A percentile compares a stretch with the other conserved stretches of the same genome.
Conservation (phyloP, 2,797 vertebrate genomes). For the Xiphorhynchus erythropygius region DNA sequence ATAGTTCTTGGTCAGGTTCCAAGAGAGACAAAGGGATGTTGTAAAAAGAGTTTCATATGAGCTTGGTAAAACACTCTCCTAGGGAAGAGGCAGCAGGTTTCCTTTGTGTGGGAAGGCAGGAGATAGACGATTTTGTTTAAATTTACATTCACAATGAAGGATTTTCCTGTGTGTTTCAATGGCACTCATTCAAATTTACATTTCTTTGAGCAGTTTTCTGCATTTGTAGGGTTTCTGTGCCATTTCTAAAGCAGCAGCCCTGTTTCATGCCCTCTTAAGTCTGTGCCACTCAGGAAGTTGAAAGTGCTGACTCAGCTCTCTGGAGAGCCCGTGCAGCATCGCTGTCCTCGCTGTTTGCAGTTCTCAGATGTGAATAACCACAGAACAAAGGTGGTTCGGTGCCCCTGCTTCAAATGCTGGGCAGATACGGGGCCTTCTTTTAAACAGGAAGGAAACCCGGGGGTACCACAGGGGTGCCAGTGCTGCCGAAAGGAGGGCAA, state of each 20-base stretch:
- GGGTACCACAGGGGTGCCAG: background rate
- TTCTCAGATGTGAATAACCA: constrained; percentile 32
- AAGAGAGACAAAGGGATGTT: constrained; percentile 66
- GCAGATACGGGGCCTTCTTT: background rate
- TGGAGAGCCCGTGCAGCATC: background rate
- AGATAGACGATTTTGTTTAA: constrained; percentile 18
- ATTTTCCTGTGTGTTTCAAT: constrained; percentile 14
- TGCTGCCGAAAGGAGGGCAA: constrained; percentile 1
- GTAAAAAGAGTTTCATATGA: constrained; percentile 49
- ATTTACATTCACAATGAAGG: constrained; percentile 41
- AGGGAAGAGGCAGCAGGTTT: constrained; percentile 46
- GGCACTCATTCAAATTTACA: background rate
- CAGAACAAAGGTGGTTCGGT: background rate
- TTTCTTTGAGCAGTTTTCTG: constrained; percentile 20
- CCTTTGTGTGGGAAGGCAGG: constrained; percentile 46
- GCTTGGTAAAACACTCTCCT: constrained; percentile 46
- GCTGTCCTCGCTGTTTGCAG: background rate
- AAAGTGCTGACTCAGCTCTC: constrained; percentile 49
- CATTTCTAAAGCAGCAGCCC: constrained; percentile 5
- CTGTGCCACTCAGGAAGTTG: constrained; percentile 6
- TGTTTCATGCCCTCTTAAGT: background rate
- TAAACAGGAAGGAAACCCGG: constrained; percentile 18
- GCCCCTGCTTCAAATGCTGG: background rate
- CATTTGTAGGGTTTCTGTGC: background rate
- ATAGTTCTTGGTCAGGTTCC: constrained; percentile 63